Percentiles rank a stretch among this genome's conserved stretches.
phyloP scores from a whole-genome alignment of 2,888 invertebrate species.

The Oxyteleia sp. region DNA sequence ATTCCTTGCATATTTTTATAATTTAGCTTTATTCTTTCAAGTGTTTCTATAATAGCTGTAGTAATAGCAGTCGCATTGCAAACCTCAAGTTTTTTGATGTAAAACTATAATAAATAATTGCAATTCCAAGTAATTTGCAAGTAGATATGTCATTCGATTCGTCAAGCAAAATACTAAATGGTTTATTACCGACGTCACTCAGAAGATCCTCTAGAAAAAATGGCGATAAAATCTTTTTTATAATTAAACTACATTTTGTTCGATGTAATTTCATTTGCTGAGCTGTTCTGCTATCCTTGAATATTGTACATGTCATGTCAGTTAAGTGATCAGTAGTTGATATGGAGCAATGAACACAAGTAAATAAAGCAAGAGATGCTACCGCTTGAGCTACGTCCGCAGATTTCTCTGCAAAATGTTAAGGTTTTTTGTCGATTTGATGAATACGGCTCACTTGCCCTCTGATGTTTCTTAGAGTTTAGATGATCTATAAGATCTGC shows the following conservation, averaged over 20 bases:
- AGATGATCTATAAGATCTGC: constrained; percentile 23
- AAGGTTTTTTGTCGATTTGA: constrained; percentile 14
- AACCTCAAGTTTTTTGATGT: no score
- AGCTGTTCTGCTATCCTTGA: constrained; percentile 68
- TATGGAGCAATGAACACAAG: constrained; percentile 55
- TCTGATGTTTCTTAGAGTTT: constrained; percentile 16
- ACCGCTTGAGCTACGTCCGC: constrained; percentile 43
- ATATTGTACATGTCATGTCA: constrained; percentile 27
- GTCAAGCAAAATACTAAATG: constrained; percentile 76
- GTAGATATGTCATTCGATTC: constrained; percentile 74
- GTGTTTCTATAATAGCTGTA: constrained; percentile 13
- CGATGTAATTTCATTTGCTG: no score
- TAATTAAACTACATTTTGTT: no score
- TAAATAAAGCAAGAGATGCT: constrained; percentile 56
- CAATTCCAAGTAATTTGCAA: constrained; percentile 57
- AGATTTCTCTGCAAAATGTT: constrained; percentile 36
- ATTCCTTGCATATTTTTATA: constrained; percentile 79
- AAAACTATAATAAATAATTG: constrained; percentile 38
- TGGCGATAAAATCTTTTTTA: no score
- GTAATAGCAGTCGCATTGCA: not conserved
- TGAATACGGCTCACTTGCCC: constrained; percentile 32
- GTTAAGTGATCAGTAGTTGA: constrained; percentile 41
- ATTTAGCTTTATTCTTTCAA: not conserved
- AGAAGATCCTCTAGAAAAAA: constrained; percentile 42
- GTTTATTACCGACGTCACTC: constrained; percentile 71